Evolutionary conservation across 2,888 invertebrate genomes (phyloP), one percentile per base, ranked within the genome.

Genomic region (Stenurella melanura): DNA sequence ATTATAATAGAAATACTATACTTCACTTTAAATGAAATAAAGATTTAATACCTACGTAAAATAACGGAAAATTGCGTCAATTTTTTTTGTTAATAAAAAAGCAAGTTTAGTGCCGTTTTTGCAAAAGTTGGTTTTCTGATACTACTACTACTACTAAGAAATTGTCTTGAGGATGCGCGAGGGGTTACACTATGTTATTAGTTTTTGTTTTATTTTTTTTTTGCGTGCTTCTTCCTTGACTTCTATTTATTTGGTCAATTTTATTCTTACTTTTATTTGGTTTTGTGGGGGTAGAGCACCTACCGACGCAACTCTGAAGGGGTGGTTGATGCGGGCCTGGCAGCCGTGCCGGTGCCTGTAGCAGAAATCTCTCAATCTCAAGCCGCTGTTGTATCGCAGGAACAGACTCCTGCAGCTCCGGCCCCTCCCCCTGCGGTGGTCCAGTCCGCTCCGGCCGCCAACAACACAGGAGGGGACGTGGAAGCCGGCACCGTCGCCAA

Each of bases 351-450:
- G 82, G 89, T 89, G 84, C 89, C 90, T 85, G 89, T 89, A 81
- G 87, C 88, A 82, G 89, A 89, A 87, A 84, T 89, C 83, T 88
- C 87, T 81, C 87, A 87, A 87, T 86, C 87, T 88, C 87, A 88
- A 86, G 86, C 85, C 82, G 83, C 85, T 83, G 84, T 85, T 83
- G 83, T 85, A 82, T 83, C 86, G 83, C 87, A 87, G 87, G 87
- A 87, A 83, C 85, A 84, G 78, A 75, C 83, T 58, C 94, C 80
- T 91, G 92, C 84, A 74, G 85, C 75, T 91, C 94, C 92, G 94
- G 95, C 80, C 91, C 92, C 84, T 94, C 95, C 88, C 91, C 95
- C 83, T 95, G 95, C 90, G 92, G 94, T 73, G 90, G 90, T 18
- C 87, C 89, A 66, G 93, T 93, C 74, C 26, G 75, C 68, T 67